Evolutionary conservation across 2,797 vertebrate species (phyloP).

Genomic region (Nothura maculosa): DNA sequence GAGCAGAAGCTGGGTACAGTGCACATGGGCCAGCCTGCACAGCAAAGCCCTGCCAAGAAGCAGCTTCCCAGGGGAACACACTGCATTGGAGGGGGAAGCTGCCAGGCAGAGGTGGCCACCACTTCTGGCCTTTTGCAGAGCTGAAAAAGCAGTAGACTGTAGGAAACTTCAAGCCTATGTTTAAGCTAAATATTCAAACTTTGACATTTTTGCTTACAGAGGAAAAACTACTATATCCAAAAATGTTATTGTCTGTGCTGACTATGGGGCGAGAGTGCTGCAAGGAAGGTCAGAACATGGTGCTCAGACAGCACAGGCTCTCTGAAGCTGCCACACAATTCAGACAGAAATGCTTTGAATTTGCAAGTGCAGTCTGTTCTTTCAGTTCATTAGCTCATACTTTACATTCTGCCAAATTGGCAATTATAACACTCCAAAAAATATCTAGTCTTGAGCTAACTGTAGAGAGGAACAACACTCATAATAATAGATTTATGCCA

Average conservation of each 20-base stretch:
- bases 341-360: conserved; percentile 24
- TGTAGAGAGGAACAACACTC: conserved; percentile 43
- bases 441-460: not conserved
- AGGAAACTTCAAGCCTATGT: not conserved
- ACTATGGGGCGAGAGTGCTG: not conserved
- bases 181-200: not conserved
- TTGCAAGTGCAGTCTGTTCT: conserved; percentile 54
- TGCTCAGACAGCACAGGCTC: not conserved
- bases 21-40: not conserved
- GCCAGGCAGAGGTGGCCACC: not conserved
- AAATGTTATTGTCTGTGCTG: not conserved
- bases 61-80: not conserved
- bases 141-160: not conserved
- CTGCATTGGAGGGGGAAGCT: not conserved
- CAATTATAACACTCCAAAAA: conserved; percentile 34
- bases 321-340: not conserved
- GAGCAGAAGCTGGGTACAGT: not conserved
- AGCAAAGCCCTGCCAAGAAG: not conserved
- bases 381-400: conserved; percentile 49
- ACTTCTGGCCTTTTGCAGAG: not conserved
- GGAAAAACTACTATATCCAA: not conserved
- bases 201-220: not conserved
- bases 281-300: not conserved
- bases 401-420: conserved; percentile 54
- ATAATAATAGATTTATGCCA: conserved; percentile 9